Conservation (phyloP, 2,113 vertebrate species). For the Caretta caretta region DNA sequence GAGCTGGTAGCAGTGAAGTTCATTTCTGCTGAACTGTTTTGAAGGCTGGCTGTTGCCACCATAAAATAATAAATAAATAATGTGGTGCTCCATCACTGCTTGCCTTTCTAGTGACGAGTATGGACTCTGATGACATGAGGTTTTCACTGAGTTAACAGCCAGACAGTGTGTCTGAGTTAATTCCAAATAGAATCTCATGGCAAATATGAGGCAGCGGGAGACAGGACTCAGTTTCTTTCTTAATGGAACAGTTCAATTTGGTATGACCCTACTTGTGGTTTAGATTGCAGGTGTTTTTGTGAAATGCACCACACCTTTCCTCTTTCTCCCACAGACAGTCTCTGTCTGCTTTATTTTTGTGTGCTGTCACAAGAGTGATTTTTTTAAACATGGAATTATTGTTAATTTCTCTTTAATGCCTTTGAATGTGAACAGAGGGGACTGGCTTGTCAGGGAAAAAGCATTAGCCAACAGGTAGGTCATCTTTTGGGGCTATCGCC, state of each 20-base stretch:
- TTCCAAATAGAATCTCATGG: background rate
- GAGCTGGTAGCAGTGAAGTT: background rate
- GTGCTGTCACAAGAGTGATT: background rate
- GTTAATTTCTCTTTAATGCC: background rate
- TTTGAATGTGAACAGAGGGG: background rate
- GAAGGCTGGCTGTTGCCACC: background rate
- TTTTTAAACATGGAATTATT: background rate
- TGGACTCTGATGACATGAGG: background rate
- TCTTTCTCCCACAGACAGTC: background rate
- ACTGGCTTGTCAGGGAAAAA: background rate
- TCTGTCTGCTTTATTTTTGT: background rate
- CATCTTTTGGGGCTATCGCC: background rate
- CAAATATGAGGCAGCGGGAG: background rate
- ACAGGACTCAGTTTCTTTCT: background rate
- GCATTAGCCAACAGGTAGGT: background rate
- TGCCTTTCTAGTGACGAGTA: background rate
- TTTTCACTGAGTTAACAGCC: background rate
- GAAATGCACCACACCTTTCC: background rate
- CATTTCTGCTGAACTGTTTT: background rate
- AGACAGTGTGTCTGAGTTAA: background rate
- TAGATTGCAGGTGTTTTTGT: background rate
- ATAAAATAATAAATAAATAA: background rate
- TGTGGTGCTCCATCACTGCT: fast-evolving
- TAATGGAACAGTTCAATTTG: constrained; percentile 32
- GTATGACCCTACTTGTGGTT: background rate